Conservation (phyloP, 2,113 vertebrate genomes). For the Halichoerus grypus region DNA sequence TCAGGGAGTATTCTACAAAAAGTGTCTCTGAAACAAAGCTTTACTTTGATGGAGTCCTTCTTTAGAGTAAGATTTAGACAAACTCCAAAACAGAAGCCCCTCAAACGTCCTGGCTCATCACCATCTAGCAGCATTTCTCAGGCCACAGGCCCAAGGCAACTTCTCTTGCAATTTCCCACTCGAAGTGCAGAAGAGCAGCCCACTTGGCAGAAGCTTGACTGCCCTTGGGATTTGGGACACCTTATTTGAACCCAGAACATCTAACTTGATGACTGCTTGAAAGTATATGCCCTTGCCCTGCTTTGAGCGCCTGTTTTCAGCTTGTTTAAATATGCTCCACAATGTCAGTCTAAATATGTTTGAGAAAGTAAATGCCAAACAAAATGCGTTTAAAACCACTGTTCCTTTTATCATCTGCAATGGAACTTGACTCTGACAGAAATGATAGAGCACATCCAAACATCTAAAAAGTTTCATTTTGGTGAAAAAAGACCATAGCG, state of each 20-base stretch:
- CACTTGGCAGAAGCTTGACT: neutral
- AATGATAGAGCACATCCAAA: neutral
- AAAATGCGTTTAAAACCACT: neutral
- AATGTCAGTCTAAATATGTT: neutral
- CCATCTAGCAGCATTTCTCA: neutral
- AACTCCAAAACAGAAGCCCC: neutral
- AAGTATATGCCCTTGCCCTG: neutral
- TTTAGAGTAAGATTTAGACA: conserved; percentile 2
- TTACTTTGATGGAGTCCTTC: neutral
- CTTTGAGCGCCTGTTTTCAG: neutral
- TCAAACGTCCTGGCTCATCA: neutral
- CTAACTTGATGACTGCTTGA: neutral
- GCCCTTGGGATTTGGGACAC: neutral
- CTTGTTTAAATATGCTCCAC: neutral
- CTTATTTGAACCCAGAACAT: neutral
- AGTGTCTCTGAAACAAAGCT: neutral
- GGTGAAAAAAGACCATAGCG: neutral
- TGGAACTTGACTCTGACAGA: neutral
- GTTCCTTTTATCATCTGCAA: neutral
- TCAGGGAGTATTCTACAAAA: neutral
- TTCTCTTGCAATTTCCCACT: neutral
- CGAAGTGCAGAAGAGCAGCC: neutral
- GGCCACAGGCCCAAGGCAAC: neutral
- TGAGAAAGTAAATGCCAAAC: conserved; percentile 27
- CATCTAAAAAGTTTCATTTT: neutral